Evolutionary conservation across 2,797 vertebrate genomes (phyloP), one percentile per base, ranked within the genome.

Genomic region (Arnoldichthys spilopterus): DNA sequence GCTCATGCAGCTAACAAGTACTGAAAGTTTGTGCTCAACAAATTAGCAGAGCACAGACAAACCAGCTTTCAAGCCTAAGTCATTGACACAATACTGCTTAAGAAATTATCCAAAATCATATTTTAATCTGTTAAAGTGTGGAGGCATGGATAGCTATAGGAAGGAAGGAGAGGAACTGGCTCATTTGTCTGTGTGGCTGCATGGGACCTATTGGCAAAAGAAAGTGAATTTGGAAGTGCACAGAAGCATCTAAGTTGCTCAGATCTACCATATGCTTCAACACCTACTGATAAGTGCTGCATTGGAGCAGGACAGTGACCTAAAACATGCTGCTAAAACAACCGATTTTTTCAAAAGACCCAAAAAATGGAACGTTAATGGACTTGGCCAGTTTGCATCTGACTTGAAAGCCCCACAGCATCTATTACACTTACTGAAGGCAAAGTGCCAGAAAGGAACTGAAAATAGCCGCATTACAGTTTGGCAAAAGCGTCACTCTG

Each of bases 371-470:
- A 61, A n/a, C 6, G 18, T 20, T 34, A 62, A 34, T 62, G 8
- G 7, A 20, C 18, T 62, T 34, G 18, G 59, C 18, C 61, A 22
- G 34, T 3, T 40, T n/a, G 11, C 30, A 62, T 32, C 6, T 37
- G 59, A 62, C 18, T n/a, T 20, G 32, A 37, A 20, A 6, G 32
- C 20, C 20, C 20, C 59, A 12, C 20, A 40, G 20, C 18, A 37
- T 22, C 7, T 2, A 37, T 63, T 34, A 63, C n/a, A 63, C 8
- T 63, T 1, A 37, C 61, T 2, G 61, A 63, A 40, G 61, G 20
- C 61, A 37, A 63, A 63, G 13, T 63, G 8, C 61, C 34, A 63
- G 9, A 63, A 63, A 63, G 61, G 61, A 63, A 63, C 32, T 63
- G 32, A 63, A 63, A 63, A 37, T 63, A 15, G 61, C 20, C 18